Conservation (phyloP, 2,888 invertebrate genomes). For the Aplocera efformata region DNA sequence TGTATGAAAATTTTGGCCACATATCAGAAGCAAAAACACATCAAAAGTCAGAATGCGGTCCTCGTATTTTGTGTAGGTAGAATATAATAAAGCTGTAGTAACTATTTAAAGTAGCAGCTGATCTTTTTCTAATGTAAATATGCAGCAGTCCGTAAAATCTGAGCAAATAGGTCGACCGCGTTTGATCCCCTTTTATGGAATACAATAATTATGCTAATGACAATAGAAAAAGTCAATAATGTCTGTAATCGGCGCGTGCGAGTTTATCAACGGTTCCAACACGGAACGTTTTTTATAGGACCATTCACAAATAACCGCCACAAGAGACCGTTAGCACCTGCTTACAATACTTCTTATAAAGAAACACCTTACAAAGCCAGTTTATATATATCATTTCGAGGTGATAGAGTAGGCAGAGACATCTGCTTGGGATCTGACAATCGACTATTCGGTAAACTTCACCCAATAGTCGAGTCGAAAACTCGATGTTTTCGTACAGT, state of each 20-base stretch:
- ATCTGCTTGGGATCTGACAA: conserved; percentile 20
- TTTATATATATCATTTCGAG: conserved; percentile 6
- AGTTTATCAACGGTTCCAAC: conserved; percentile 53
- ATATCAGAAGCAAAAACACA: no score
- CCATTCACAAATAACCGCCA: conserved; percentile 73
- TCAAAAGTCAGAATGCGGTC: no score
- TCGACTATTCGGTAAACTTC: conserved; percentile 39
- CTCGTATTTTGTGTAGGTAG: no score
- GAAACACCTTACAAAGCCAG: conserved; percentile 25
- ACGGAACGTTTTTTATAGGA: conserved; percentile 59
- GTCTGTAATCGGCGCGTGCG: conserved; percentile 43
- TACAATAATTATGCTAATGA: conserved; percentile 27
- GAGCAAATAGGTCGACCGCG: conserved; percentile 1
- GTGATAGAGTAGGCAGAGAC: conserved; percentile 5
- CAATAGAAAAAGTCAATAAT: conserved; percentile 41
- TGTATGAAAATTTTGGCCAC: no score
- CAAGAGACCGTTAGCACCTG: conserved; percentile 71
- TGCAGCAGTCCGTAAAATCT: neutral
- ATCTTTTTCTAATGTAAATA: neutral
- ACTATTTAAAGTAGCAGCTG: neutral
- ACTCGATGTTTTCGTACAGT: conserved; percentile 57
- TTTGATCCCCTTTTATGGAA: conserved; percentile 2
- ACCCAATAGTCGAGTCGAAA: conserved; percentile 45
- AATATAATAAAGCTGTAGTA: no score
- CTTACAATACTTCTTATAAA: conserved; percentile 34